A percentile compares a stretch with the other conserved stretches of the same genome.
phyloP scores from a whole-genome alignment of 1,140 invertebrate species.

The Theocolax elegans region DNA sequence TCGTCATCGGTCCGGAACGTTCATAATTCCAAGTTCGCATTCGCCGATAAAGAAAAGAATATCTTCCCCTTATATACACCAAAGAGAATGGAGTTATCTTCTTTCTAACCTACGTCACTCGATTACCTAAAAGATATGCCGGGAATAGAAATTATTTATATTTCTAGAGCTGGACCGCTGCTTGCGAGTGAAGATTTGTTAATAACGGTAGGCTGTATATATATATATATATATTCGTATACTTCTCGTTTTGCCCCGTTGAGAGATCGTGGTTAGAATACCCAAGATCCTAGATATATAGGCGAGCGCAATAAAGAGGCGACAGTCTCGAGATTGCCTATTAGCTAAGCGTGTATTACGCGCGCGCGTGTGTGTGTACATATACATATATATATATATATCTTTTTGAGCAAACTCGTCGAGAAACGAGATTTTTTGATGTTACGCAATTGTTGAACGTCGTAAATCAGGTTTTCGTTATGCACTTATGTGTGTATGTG shows the following conservation, averaged over 20 bases:
- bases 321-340: background rate
- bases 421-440: background rate
- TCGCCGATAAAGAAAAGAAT: constrained; percentile 22
- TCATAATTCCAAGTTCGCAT: constrained; percentile 15
- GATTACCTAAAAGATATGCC: constrained; percentile 18
- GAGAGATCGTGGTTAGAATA: background rate
- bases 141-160: constrained; percentile 3
- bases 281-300: background rate
- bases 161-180: too few species aligned
- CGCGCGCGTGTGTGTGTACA: too few species aligned
- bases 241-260: background rate
- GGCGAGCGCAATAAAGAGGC: background rate
- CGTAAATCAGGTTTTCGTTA: too few species aligned
- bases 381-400: too few species aligned
- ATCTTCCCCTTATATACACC: too few species aligned
- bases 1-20: constrained; percentile 1
- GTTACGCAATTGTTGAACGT: background rate
- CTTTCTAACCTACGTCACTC: background rate
- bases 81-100: constrained; percentile 1
- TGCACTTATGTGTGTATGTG: too few species aligned
- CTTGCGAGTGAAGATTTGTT: constrained; percentile 6
- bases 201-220: constrained; percentile 16
- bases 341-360: background rate
- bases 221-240: too few species aligned
- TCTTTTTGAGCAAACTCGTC: background rate